A percentile compares a stretch with the other conserved stretches of the same genome.
These are phyloP conservation scores for Gobius niger DNA, from an alignment of 2,113 vertebrate species.

Conservation along the genomic window DNA sequence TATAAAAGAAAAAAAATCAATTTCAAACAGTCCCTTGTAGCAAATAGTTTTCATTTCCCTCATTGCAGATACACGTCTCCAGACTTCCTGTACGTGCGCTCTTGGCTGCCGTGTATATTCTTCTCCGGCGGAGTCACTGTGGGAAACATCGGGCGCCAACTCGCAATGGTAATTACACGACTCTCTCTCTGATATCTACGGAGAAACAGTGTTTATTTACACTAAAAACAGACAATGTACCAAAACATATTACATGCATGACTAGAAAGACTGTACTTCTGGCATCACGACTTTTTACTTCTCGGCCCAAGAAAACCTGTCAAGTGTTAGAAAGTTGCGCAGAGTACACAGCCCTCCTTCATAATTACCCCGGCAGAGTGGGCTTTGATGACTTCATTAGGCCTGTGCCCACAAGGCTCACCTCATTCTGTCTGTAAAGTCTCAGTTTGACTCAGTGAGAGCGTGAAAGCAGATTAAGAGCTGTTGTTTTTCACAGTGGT, in stretches of 20 bases:
- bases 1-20: background rate
- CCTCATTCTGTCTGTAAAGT: conserved; percentile 68
- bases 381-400: conserved; percentile 65
- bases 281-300: conserved; percentile 23
- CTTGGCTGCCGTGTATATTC: conserved; percentile 98
- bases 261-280: background rate
- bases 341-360: conserved; percentile 33
- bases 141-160: conserved; percentile 95
- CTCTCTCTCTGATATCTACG: too few relatives aligned
- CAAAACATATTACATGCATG: background rate
- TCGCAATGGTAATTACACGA: conserved; percentile 86
- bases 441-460: conserved; percentile 67
- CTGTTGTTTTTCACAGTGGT: conserved; percentile 70
- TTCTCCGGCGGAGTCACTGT: conserved; percentile 98
- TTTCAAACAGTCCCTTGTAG: background rate
- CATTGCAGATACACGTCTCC: conserved; percentile 90
- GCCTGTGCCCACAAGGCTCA: conserved; percentile 63
- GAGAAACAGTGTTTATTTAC: too few relatives aligned
- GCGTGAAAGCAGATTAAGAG: conserved; percentile 74
- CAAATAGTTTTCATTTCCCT: background rate
- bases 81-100: conserved; percentile 95
- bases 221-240: too few relatives aligned
- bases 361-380: conserved; percentile 66
- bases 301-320: conserved; percentile 24
- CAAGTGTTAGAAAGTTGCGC: conserved; percentile 33